Evolutionary conservation across 2,113 vertebrate species (phyloP), one percentile per base, ranked within the genome.

Genomic region (Nyctereutes procyonoides): DNA sequence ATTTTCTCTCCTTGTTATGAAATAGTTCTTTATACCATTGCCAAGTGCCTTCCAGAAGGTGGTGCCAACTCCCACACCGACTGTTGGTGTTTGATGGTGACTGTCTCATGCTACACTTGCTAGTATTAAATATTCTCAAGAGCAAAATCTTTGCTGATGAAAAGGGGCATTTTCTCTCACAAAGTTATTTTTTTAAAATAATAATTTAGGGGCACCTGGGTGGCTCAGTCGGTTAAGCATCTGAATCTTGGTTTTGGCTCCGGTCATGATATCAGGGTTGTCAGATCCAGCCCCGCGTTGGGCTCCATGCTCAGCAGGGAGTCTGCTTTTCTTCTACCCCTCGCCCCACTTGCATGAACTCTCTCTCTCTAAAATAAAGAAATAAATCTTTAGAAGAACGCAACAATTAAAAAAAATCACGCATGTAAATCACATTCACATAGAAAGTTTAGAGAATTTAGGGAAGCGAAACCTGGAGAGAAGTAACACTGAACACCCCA

Each of bases 41-140:
- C 26, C 32, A 51, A 51, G 53, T 1, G 17, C 14, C 69, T 86
- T 53, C 65, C 0, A 0, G 80, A 48, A 8, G 58, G 12, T 32
- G 43, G 20, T 4, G 20, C 43, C 5, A 0, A 8, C 32, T 3
- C 9, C 4, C 13, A 2, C 0, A 3, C 16, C 20, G 1, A 24
- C 2, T 1, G 0, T 10, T 3, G 24, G 12, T 32, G 62, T 15
- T 10, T 3, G 30, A 69, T 11, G n/a, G 9, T 0, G 2, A 16
- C 13, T 0, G 6, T 19, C 65, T n/a, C 11, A 2, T 8, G 16
- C 7, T 30, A 17, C 6, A 4, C 53, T 32, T 20, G 76, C 15
- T 2, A 3, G 16, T 30, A 22, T 35, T 4, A 5, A 1, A 28
- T 55, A 8, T 2, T 35, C 15, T 56, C 20, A 48, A 13, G 82